Percentiles rank a stretch among this genome's conserved stretches.
phyloP scores from a whole-genome alignment of 1,140 invertebrate species.

The Trypoxylus dichotomus region DNA sequence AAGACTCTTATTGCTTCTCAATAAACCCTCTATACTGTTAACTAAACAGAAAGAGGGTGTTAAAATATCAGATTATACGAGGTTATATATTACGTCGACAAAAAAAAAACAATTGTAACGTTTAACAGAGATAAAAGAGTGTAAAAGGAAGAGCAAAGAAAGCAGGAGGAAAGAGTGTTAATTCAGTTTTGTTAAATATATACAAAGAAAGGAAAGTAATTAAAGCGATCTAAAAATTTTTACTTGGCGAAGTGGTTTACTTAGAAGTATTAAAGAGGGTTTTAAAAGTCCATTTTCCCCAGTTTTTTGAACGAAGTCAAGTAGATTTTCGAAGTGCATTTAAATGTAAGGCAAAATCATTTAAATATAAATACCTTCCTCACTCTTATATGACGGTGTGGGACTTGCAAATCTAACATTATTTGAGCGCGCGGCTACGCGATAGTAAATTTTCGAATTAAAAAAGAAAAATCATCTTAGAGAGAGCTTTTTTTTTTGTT shows the following conservation, averaged over 20 bases:
- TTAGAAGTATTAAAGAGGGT: slow-evolving; percentile 16
- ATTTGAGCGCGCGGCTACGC: not conserved
- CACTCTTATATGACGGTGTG: not conserved
- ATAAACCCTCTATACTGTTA: not conserved
- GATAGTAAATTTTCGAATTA: not conserved
- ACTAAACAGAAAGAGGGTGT: not conserved
- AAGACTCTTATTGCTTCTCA: not conserved
- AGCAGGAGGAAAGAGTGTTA: not conserved
- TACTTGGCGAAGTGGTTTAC: slow-evolving; percentile 19
- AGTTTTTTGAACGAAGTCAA: slow-evolving; percentile 12
- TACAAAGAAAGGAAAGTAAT: slow-evolving; percentile 13
- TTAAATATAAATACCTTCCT: slow-evolving; percentile 9
- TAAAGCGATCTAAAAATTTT: slow-evolving; percentile 16
- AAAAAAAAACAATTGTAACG: not conserved
- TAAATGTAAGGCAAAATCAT: slow-evolving; percentile 19
- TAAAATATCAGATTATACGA: no score
- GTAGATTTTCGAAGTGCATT: slow-evolving; percentile 24
- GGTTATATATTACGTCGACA: not conserved
- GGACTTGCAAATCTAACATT: not conserved
- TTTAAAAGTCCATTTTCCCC: slow-evolving; percentile 26
- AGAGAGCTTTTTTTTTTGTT: slow-evolving; percentile 11
- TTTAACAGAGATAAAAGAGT: not conserved
- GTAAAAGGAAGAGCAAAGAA: not conserved
- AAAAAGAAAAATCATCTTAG: not conserved
- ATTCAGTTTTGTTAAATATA: slow-evolving; percentile 20